Evolutionary conservation across 2,888 invertebrate species (phyloP), one percentile per base, ranked within the genome.

Genomic region (Netelia fuscicornis): DNA sequence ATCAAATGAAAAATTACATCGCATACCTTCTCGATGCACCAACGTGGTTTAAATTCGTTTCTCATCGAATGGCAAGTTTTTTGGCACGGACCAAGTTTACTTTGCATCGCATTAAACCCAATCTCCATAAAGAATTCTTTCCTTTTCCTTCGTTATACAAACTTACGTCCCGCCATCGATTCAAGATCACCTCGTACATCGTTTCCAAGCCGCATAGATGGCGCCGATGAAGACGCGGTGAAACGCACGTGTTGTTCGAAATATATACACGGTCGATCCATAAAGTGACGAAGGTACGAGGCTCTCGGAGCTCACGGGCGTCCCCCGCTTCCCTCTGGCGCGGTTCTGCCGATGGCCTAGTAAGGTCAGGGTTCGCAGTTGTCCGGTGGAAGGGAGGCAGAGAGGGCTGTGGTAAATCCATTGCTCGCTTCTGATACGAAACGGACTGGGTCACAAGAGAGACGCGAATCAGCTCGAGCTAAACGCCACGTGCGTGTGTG

Each of bases 281-380:
- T 77, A 77, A 68, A 25, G 17, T 20, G 42, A 48, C 30, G 58
- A 68, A 13, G 25, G 67, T 68, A 67, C 25, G 48, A 54, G 20
- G 17, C 42, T 23, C 37, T 52, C 17, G n/a, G 54, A 67, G 76
- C 76, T 76, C 52, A n/a, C 25, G 37, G 17, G 17, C 67, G 9
- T 23, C 68, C 44, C 11, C 56, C 58, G 10, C 5, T 0, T 11
- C 64, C 20, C 67, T 23, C 17, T 13, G 17, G 42, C 30, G 13
- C 58, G 44, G 5, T 58, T 58, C 58, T 23, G 67, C 58, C 23
- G 78, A 78, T 78, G 78, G 84, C 84, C 67, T 62, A 75, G 74
- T 84, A 81, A 84, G 81, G 84, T 85, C 84, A 85, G 84, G 84
- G 84, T 85, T 85, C 65, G 70, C 13, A 13, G 54, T 72, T 67